phyloP scores from a whole-genome alignment of 2,113 vertebrate species.

The Synodontis membranacea region DNA sequence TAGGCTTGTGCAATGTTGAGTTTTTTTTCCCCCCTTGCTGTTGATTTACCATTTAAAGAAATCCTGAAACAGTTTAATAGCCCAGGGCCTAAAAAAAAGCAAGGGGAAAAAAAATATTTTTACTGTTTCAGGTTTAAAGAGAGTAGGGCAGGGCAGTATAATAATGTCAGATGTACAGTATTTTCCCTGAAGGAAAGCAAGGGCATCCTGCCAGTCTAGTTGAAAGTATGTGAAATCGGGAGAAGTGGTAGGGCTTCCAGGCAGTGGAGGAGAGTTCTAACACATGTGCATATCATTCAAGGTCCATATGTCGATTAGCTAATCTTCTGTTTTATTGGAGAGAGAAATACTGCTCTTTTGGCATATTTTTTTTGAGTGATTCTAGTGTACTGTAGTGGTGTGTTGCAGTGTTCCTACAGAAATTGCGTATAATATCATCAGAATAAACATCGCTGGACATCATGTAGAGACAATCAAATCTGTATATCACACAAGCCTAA shows the following conservation, averaged over 20 bases:
- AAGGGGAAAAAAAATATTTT: background rate
- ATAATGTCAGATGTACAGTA: background rate
- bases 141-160: background rate
- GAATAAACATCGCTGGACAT: background rate
- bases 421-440: background rate
- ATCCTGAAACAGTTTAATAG: background rate
- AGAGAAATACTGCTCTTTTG: background rate
- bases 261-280: background rate
- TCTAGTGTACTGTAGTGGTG: background rate
- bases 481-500: conserved; percentile 1
- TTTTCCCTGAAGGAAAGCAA: background rate
- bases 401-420: background rate
- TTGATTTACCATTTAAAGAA: background rate
- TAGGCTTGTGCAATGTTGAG: background rate
- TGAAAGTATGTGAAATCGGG: background rate
- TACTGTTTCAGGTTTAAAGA: background rate
- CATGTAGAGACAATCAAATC: background rate
- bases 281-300: background rate
- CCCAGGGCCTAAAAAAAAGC: background rate
- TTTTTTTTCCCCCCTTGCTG: no score
- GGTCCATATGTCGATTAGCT: background rate
- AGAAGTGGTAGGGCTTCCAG: background rate
- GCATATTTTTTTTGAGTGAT: background rate
- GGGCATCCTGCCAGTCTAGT: background rate
- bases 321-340: background rate